Evolutionary conservation across 2,888 invertebrate species (phyloP), one percentile per base, ranked within the genome.

Genomic region (Leucoma salicis): DNA sequence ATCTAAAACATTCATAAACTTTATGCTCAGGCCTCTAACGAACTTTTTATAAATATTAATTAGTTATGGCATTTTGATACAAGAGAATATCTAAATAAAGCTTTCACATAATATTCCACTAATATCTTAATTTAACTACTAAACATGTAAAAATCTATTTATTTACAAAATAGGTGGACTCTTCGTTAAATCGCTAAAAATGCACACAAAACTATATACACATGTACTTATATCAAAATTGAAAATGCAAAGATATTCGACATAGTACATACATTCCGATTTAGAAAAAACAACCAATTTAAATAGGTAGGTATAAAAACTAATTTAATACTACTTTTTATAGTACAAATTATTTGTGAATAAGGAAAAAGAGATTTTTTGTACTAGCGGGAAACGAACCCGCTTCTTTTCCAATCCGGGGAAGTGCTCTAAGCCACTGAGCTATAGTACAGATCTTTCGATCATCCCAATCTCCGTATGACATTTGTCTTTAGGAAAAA

Each of bases 91-190:
- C 78, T 76, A 77, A 79, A 79, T 85, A 86, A 88, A 87, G 86
- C 87, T 84, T 83, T 76, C 64, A 59, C 67, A 70, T 71, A 77
- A 63, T 69, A 67, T 69, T 70, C 63, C 66, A 73, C 70, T 74
- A 66, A 55, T 57, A 59, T 53, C 32, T 61, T 66, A 73, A 72
- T 66, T 65, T 69, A 73, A 66, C 63, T 65, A 68, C 66, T 77
- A 77, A 66, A 78, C 74, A 81, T 85, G 86, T 87, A 86, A 84
- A 87, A 87, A 77, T 78, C 81, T 82, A 81, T 77, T 72, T 84
- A 88, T 85, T 84, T 88, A 88, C 87, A 88, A 84, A 85, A 85
- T 86, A 88, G 88, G 88, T 89, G 88, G 88, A 86, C 82, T 85
- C 78, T 89, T 89, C 87, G 85, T 84, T 81, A 79, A 75, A 84